Percentiles rank a stretch among this genome's conserved stretches.
Conservation (phyloP, 2,888 invertebrate genomes). For the Cosmia pyralina region DNA sequence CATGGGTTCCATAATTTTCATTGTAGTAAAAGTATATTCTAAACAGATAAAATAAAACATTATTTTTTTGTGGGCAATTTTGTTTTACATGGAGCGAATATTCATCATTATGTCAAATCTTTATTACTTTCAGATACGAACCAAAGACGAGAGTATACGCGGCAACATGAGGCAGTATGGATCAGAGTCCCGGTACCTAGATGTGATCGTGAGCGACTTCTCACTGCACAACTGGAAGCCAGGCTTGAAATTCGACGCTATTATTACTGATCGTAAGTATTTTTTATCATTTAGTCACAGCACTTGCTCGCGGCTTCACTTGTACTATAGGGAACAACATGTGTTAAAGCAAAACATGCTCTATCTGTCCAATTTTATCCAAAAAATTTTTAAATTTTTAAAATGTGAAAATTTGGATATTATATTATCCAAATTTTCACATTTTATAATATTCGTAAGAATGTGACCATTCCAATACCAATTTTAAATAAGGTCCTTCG, state of each 20-base stretch:
- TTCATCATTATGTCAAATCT: neutral
- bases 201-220: constrained; percentile 97
- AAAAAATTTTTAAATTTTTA: no score
- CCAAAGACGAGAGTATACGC: constrained; percentile 95
- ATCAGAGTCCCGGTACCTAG: constrained; percentile 93
- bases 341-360: neutral
- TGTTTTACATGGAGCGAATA: neutral
- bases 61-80: neutral
- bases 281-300: neutral
- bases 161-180: constrained; percentile 97
- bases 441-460: neutral
- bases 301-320: neutral
- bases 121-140: constrained; percentile 87
- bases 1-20: neutral
- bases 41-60: neutral
- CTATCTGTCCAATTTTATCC: neutral
- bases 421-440: neutral
- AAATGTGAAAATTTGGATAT: no score
- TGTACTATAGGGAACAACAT: neutral
- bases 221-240: constrained; percentile 95
- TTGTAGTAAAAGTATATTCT: no score
- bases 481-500: no score
- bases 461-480: no score
- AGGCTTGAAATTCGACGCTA: constrained; percentile 94
- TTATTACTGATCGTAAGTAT: constrained; percentile 98